Evolutionary conservation across 23 tunicate genomes (phyloP), one percentile per base, ranked within the genome.

Genomic region (Trididemnum nubilum): DNA sequence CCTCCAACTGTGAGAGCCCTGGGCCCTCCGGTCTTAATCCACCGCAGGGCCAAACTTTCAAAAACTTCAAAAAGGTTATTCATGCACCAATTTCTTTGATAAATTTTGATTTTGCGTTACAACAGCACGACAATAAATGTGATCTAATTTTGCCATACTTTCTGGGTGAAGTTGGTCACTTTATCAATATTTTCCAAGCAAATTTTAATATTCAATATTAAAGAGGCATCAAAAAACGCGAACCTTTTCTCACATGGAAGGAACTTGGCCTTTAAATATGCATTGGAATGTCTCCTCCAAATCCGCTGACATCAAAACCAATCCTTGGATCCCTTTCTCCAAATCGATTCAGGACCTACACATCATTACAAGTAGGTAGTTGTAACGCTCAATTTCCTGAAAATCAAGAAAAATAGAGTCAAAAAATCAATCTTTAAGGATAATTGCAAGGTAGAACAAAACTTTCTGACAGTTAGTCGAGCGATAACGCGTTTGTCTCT

Each of bases 201-300:
- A n/a, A n/a, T n/a, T n/a, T n/a, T n/a, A n/a, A n/a, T n/a, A n/a
- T n/a, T n/a, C n/a, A n/a, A n/a, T n/a, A n/a, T n/a, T n/a, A n/a
- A n/a, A n/a, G n/a, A n/a, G n/a, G n/a, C n/a, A n/a, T n/a, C n/a
- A n/a, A n/a, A n/a, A n/a, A 44, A 9, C 9, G 15, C 54, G 12
- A 7, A 44, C 54, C 80, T 80, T 79, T 61, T 79, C 97, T 97
- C 99, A 96, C 94, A 96, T 87, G 15, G 99, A 88, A 1, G 99
- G 99, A 0, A 96, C 99, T 36, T 94, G 57, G 7, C 91, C 96
- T 71, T 96, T 97, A 36, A 87, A 96, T 59, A 96, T 96, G 78
- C 99, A 96, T 64, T 97, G 81, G 82, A 87, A 96, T 7, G 97
- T 93, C 40, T 96, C 99, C 70, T 96, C 99, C 35, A 96, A 49